Evolutionary conservation across 2,888 invertebrate species (phyloP), one percentile per base, ranked within the genome.

Genomic region (Sinelater perroti): DNA sequence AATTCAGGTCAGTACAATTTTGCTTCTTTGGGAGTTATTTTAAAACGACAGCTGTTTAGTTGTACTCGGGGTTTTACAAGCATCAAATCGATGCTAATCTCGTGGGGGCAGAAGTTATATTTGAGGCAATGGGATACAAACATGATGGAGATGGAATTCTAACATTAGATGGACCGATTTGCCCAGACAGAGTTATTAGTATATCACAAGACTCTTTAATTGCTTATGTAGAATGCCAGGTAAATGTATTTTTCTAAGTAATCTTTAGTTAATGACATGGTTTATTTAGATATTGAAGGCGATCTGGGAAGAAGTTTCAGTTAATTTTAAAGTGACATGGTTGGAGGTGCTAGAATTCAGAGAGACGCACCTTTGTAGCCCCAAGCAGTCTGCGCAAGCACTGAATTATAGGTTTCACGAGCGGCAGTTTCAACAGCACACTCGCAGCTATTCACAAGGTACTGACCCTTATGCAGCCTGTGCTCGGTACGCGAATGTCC

Each of bases 201-300:
- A 88, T 94, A 1, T 91, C 92, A 0, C 82, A 90, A 49, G 94
- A 95, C 76, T 91, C 93, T 10, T 84, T 94, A 67, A 87, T 92
- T 18, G 95, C 94, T 13, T 89, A 89, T 75, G 90, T 91, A 35
- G 95, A 95, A 79, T 93, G 93, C 72, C 89, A 93, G 85, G 90
- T 90, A 75, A 66, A 33, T 33, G 3, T 14, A 35, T 35, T 3
- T 35, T 36, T 3, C 8, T 40, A 13, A 10, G 5, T 45, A n/a
- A 45, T 28, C 28, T 11, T 17, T 46, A 8, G 11, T n/a, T n/a
- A n/a, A 46, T 16, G 21, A 2, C 4, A 14, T 6, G 14, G 5
- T 10, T 13, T 30, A 26, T 45, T 74, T 70, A 90, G 89, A 89
- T 93, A 71, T 83, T 93, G 79, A 87, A 87, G 56, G 83, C 87